Evolutionary conservation across 2,113 vertebrate species (phyloP).

Genomic region (Scytalopus superciliaris): DNA sequence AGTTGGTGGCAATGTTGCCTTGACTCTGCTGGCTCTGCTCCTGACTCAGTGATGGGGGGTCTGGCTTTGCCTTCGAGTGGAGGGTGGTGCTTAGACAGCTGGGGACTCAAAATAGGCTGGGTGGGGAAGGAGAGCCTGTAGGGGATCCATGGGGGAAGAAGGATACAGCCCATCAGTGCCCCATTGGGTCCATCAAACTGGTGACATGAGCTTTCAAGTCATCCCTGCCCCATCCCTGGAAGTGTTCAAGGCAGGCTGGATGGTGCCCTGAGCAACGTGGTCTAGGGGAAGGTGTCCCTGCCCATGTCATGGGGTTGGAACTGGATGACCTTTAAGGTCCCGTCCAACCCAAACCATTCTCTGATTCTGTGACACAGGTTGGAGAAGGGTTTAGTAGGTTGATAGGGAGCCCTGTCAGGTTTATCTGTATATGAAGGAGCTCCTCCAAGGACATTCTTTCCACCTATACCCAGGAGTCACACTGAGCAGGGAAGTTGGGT

Average conservation of each 20-base stretch:
- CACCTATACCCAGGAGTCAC: not conserved
- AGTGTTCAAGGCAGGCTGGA: fast-evolving
- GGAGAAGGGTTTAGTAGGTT: not conserved
- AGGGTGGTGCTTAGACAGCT: not conserved
- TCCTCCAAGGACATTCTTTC: not conserved
- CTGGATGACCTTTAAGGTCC: not conserved
- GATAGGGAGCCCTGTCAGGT: not conserved
- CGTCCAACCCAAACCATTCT: not conserved
- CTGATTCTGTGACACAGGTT: not conserved
- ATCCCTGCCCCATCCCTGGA: not conserved
- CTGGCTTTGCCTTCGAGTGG: not conserved
- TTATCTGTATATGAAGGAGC: not conserved
- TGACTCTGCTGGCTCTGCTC: not conserved
- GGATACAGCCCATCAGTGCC: no score
- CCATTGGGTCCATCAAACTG: no score
- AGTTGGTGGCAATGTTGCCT: fast-evolving
- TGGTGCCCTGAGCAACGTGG: fast-evolving
- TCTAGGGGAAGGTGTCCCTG: fast-evolving
- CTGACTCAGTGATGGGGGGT: not conserved
- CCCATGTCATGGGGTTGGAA: not conserved
- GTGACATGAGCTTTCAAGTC: not conserved
- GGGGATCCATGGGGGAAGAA: no score
- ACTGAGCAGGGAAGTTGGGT: not conserved
- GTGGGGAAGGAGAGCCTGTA: no score
- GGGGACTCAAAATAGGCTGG: not conserved